These are phyloP conservation scores for Empis stercorea DNA, from an alignment of 2,888 invertebrate genomes.

Conservation along the genomic window DNA sequence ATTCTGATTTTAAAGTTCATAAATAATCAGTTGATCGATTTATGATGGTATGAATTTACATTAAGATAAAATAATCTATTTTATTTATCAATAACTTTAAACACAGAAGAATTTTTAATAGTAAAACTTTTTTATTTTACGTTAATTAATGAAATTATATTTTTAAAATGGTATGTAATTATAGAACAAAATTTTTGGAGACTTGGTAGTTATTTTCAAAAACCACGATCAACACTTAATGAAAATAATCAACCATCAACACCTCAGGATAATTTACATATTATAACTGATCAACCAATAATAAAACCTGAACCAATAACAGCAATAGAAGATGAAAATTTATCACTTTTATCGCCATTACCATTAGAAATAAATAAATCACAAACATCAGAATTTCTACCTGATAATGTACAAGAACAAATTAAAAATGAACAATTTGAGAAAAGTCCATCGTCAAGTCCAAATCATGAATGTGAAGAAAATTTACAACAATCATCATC, in stretches of 20 bases:
- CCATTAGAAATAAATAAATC: neutral
- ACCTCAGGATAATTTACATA: constrained; percentile 7
- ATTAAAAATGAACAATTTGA: constrained; percentile 27
- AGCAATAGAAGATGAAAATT: constrained; percentile 24
- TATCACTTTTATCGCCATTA: neutral
- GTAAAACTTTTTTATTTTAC: too few relatives aligned
- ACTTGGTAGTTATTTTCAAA: constrained; percentile 26
- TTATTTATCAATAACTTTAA: too few relatives aligned
- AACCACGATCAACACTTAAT: constrained; percentile 18
- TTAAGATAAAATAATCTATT: too few relatives aligned
- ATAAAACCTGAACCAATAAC: constrained; percentile 22
- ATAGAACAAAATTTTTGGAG: constrained; percentile 29
- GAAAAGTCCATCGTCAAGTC: constrained; percentile 19
- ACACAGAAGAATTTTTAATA: too few relatives aligned
- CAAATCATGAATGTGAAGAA: constrained; percentile 6
- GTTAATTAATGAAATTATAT: too few relatives aligned
- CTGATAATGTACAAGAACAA: constrained; percentile 23
- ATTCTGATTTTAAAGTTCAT: too few relatives aligned
- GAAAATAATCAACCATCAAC: constrained; percentile 23
- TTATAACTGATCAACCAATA: constrained; percentile 12
- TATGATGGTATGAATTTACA: too few relatives aligned
- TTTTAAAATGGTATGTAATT: too few relatives aligned
- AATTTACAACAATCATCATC: constrained; percentile 1
- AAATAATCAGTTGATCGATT: too few relatives aligned
- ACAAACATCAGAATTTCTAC: constrained; percentile 9